Percentiles rank a stretch among this genome's conserved stretches.
These are phyloP conservation scores for Synergus japonicus DNA, from an alignment of 2,888 invertebrate species.

Conservation along the genomic window DNA sequence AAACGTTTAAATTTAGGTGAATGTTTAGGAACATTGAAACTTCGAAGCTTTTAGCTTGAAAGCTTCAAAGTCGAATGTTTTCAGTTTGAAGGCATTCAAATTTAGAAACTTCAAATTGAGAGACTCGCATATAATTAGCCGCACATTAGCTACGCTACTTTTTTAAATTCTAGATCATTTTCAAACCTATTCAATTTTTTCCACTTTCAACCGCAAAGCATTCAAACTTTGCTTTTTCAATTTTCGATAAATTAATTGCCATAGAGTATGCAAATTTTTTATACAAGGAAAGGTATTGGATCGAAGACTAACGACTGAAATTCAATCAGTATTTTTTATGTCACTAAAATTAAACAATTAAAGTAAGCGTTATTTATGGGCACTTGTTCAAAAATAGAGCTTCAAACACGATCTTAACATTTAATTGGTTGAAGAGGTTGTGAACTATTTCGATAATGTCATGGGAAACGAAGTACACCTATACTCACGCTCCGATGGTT, in stretches of 20 bases:
- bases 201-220: background rate
- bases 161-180: background rate
- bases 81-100: background rate
- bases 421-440: slow-evolving; percentile 22
- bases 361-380: background rate
- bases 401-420: background rate
- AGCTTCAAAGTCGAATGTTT: slow-evolving; percentile 21
- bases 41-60: background rate
- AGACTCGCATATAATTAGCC: background rate
- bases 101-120: slow-evolving; percentile 25
- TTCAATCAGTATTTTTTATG: background rate
- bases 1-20: background rate
- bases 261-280: background rate
- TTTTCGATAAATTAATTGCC: slow-evolving; percentile 2
- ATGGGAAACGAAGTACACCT: slow-evolving; percentile 1
- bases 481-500: slow-evolving; percentile 24
- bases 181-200: background rate
- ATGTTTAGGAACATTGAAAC: background rate
- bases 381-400: background rate
- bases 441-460: slow-evolving; percentile 36
- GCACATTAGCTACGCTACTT: background rate
- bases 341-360: background rate
- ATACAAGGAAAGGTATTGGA: slow-evolving; percentile 1
- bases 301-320: background rate
- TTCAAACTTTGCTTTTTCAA: slow-evolving; percentile 2